These are phyloP conservation scores for Lamprotornis superbus DNA, from an alignment of 2,113 vertebrate genomes.

Conservation along the genomic window DNA sequence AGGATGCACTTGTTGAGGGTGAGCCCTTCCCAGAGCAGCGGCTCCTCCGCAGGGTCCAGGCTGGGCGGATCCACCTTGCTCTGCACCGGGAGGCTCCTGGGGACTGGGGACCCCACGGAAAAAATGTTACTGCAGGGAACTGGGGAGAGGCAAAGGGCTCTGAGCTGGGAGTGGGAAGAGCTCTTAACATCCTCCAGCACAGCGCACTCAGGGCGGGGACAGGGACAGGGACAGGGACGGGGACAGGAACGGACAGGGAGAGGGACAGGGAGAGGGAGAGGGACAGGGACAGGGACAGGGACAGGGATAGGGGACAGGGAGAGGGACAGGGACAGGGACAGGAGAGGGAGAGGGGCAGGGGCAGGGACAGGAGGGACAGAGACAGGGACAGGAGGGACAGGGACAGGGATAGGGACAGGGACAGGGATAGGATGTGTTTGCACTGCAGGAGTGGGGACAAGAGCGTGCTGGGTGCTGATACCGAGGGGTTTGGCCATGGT, in stretches of 20 bases:
- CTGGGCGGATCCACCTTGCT: constrained; percentile 57
- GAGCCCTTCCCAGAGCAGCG: constrained; percentile 84
- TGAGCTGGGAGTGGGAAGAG: background rate
- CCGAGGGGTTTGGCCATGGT: fast-evolving
- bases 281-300: background rate
- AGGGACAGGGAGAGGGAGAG: background rate
- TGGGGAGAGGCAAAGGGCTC: background rate
- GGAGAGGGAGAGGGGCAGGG: background rate
- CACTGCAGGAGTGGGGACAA: background rate
- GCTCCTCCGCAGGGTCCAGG: constrained; percentile 16
- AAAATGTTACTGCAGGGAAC: background rate
- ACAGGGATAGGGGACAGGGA: too few species aligned
- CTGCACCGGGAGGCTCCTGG: constrained; percentile 10
- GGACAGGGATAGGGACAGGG: background rate
- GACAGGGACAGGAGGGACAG: too few species aligned
- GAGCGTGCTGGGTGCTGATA: background rate
- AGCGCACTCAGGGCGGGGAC: background rate
- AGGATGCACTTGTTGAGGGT: constrained; percentile 89
- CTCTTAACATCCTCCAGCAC: background rate
- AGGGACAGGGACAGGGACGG: too few species aligned
- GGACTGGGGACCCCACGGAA: background rate
- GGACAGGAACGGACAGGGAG: background rate
- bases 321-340: background rate
- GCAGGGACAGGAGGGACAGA: background rate
- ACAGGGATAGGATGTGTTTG: background rate